These are phyloP conservation scores for Darevskia mixta DNA, from an alignment of 2,797 vertebrate species.

Conservation along the genomic window DNA sequence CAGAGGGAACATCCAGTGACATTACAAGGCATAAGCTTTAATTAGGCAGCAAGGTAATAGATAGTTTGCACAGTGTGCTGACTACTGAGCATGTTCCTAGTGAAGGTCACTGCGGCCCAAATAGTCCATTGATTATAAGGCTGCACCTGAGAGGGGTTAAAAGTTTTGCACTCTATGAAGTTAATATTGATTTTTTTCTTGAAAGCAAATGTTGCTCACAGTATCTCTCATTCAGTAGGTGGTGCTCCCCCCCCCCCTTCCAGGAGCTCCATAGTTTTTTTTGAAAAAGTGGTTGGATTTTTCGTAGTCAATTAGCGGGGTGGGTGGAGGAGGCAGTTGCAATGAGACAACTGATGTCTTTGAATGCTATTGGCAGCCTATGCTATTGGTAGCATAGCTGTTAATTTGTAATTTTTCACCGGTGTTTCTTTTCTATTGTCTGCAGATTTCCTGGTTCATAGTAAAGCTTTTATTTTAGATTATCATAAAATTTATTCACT, in stretches of 20 bases:
- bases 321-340: background rate
- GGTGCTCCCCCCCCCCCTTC: background rate
- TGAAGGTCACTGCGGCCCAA: background rate
- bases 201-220: conserved; percentile 50
- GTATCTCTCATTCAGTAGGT: conserved; percentile 26
- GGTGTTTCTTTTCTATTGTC: no score
- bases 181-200: conserved; percentile 58
- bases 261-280: background rate
- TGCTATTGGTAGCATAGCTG: no score
- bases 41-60: background rate
- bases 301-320: background rate
- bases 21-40: rapidly evolving
- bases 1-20: background rate
- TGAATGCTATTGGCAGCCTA: background rate
- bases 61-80: background rate
- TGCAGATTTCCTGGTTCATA: no score
- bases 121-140: background rate
- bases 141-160: conserved; percentile 53
- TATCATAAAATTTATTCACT: no score
- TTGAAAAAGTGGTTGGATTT: conserved; percentile 16
- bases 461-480: no score
- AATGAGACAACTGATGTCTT: background rate
- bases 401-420: no score
- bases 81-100: rapidly evolving
- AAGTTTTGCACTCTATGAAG: conserved; percentile 45